Percentiles rank a stretch among this genome's conserved stretches.
phyloP scores from a whole-genome alignment of 2,113 vertebrate genomes.

The Donacobius atricapilla region DNA sequence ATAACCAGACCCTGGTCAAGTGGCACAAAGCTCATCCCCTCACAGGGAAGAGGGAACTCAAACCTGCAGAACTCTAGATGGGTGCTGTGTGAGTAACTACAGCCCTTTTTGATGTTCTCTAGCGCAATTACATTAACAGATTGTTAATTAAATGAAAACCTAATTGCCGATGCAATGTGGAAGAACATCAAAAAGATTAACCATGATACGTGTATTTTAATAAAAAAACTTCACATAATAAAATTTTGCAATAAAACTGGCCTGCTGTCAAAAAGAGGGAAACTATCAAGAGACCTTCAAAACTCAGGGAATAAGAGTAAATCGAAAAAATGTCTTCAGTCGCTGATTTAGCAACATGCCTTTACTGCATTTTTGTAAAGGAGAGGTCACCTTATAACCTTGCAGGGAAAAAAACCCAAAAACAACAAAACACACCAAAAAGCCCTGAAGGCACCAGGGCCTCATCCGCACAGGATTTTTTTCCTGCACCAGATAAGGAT shows the following conservation, averaged over 20 bases:
- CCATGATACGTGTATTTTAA: background rate
- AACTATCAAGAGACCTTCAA: background rate
- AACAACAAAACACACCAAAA: background rate
- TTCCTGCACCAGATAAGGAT: background rate
- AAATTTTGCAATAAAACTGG: background rate
- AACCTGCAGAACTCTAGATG: background rate
- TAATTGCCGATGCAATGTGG: conserved; percentile 32
- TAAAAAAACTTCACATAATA: background rate
- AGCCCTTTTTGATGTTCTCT: background rate
- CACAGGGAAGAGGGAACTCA: background rate
- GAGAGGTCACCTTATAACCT: background rate
- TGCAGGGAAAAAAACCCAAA: fast-evolving
- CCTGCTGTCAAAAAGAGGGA: background rate
- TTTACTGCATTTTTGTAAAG: background rate
- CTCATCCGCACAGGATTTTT: background rate
- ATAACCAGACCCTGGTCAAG: background rate
- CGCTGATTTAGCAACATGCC: background rate
- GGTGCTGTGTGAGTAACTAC: background rate
- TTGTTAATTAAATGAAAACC: conserved; percentile 16
- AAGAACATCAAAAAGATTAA: conserved; percentile 25
- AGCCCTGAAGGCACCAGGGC: background rate
- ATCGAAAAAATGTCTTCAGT: background rate
- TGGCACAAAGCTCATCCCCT: background rate
- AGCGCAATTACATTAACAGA: conserved; percentile 12
- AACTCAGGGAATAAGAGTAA: background rate